Base-by-base conservation (phyloP, 2,797 vertebrate species). In the Halcyon leucocephala region DNA sequence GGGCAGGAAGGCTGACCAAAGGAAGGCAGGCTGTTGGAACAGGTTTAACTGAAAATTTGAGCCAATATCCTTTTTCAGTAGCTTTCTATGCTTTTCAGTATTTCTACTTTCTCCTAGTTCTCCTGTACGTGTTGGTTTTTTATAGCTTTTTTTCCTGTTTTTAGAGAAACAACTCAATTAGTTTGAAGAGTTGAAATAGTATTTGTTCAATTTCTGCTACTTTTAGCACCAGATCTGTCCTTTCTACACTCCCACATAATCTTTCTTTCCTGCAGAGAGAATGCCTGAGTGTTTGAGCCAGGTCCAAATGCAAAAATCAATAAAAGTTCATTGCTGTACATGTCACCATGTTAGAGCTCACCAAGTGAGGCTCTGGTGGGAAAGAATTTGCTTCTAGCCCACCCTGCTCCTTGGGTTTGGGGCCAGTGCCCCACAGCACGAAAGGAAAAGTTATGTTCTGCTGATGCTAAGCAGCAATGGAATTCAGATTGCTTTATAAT, bases 251-350 rank as follows among this genome's bases (percentile, higher is more conserved):
- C 54, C 66, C 57, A 69, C 42, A 1, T 67, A 8, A 25, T 49
- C 48, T 85, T 74, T 80, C 72, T 66, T 52, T 28, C 55, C 82
- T 88, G 13, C 61, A 52, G 61, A 93, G 78, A 70, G 65, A 12
- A 49, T 51, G 33, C 49, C n/a, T 54, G 91, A 86, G 35, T 35
- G 64, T 82, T 90, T 94, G 94, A 95, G 82, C 79, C 85, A 79
- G 79, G 46, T 91, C 73, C 89, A 95, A 94, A 93, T 78, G 66
- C 82, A 91, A 52, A 94, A 94, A 93, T 91, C 93, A 78, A 72
- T 92, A 82, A 65, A 81, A 92, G 69, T 92, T 94, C 84, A 69
- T 79, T 95, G 91, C 89, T 3, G 19, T 89, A 66, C 72, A 18
- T 83, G 89, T 41, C 54, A 51, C 41, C 12, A 2, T 86, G 7